Base-by-base conservation (phyloP, 1,140 invertebrate genomes). In the Eciton burchellii region DNA sequence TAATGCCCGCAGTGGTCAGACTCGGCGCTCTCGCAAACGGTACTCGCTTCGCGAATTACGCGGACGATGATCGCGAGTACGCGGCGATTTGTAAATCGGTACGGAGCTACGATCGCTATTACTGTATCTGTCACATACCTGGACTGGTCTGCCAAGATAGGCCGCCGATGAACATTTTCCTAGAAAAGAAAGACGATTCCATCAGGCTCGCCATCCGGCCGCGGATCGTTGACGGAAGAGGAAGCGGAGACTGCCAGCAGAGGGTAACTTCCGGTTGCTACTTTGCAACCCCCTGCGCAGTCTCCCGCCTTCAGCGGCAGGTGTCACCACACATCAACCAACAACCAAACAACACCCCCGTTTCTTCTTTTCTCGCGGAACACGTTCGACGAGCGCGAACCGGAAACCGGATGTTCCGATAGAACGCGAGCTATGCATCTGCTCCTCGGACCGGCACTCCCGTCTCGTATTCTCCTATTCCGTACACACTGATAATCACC, bases 131-230 rank as follows among this genome's bases (percentile, higher is more conserved):
- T n/a, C 24, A 83, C 85, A 63, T 87, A 99, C 98, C 99, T 97
- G 98, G 98, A 96, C 98, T 99, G 91, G 99, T 99, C 95, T 99
- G 98, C 98, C 99, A 99, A 95, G 98, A 99, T 91, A 99, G 96
- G 90, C 99, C 99, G 92, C 99, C 99, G 95, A 99, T 98, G 96
- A 99, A 99, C 98, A 99, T 99, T 98, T 99, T 99, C 95, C 98
- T 99, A 96, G 89, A 98, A 97, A 95, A 95, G 95, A 96, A 92
- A 95, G 92, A 92, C 89, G 91, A 91, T 89, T 90, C 89, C 91
- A 79, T 92, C 89, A 91, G 88, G 89, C 89, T 89, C 84, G 85
- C 82, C 83, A 84, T 89, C 86, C 72, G 59, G 73, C 77, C 82
- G 81, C 83, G 63, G 41, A 63, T 86, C 72, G 86, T 79, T 54